Evolutionary conservation across 2,113 vertebrate genomes (phyloP), one percentile per base, ranked within the genome.

Genomic region (Nothocercus julius): DNA sequence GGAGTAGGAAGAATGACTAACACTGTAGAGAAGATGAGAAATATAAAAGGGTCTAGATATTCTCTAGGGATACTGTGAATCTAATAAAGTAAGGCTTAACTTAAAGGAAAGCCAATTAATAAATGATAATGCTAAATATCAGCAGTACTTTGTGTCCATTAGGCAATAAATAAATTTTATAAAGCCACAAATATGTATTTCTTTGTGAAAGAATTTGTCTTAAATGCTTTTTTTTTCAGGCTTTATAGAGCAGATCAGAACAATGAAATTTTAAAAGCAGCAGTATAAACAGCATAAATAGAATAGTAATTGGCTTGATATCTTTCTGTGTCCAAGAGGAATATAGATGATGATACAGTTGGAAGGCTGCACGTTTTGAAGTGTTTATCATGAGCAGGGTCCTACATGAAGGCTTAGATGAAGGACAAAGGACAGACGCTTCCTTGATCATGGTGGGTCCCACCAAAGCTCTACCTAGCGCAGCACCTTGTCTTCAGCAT

Each of bases 51-150:
- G 83, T 92, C 36, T 82, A 61, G 67, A 66, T 85, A 74, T 89
- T 95, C 85, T 91, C 66, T 85, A 66, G 73, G 58, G 84, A 56
- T 78, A 32, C 19, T 67, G 7, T 89, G 38, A n/a, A 74, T 88
- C 56, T 78, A 90, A 84, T 80, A 96, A 90, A 92, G 64, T 45
- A 21, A 77, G 25, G 22, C 27, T 83, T 85, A 93, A 59, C 44
- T 45, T 92, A 49, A 92, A 79, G 47, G 66, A 76, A 94, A 86
- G 42, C 4, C 82, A 92, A 89, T 86, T 88, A 90, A 66, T 62
- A 82, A 58, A 49, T 45, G 14, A 61, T 81, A 91, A 78, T 88
- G 24, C n/a, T 82, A 74, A 91, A 27, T 44, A 86, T 68, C 83
- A 79, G 51, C 22, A 84, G 64, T 27, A 72, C 49, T 86, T 90